A percentile compares a stretch with the other conserved stretches of the same genome.
Conservation (phyloP, 2,113 vertebrate genomes). For the Eolophus roseicapilla region DNA sequence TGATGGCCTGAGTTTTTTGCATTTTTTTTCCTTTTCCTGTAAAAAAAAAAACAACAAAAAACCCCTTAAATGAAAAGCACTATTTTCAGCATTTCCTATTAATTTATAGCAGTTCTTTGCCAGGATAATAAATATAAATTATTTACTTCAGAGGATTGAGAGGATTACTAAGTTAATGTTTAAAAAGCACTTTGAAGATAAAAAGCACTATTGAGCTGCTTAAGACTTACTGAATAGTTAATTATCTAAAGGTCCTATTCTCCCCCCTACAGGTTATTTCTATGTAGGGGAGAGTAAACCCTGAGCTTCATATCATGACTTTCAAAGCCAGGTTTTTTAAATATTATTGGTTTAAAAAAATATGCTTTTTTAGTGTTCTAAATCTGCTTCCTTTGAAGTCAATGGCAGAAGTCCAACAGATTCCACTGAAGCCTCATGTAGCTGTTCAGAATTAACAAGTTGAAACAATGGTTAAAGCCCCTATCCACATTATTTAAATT, state of each 20-base stretch:
- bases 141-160: slow-evolving; percentile 52
- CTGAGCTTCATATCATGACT: not conserved
- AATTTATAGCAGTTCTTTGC: not conserved
- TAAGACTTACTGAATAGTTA: slow-evolving; percentile 58
- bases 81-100: slow-evolving; percentile 33
- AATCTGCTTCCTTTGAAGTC: slow-evolving; percentile 33
- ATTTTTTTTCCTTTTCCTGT: not conserved
- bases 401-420: slow-evolving; percentile 1
- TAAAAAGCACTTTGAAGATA: slow-evolving; percentile 64
- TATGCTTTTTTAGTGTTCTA: not conserved
- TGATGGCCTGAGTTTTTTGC: not conserved
- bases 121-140: slow-evolving; percentile 55
- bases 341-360: not conserved
- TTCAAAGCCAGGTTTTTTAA: slow-evolving; percentile 29
- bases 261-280: slow-evolving; percentile 61
- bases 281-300: not conserved
- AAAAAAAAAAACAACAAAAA: not conserved
- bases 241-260: slow-evolving; percentile 59
- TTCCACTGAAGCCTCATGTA: not conserved
- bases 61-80: not conserved
- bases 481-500: not conserved
- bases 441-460: not conserved
- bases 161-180: slow-evolving; percentile 61
- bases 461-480: not conserved
- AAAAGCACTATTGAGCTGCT: slow-evolving; percentile 45